These are phyloP conservation scores for Columba guinea DNA, from an alignment of 2,797 vertebrate species.

Conservation along the genomic window DNA sequence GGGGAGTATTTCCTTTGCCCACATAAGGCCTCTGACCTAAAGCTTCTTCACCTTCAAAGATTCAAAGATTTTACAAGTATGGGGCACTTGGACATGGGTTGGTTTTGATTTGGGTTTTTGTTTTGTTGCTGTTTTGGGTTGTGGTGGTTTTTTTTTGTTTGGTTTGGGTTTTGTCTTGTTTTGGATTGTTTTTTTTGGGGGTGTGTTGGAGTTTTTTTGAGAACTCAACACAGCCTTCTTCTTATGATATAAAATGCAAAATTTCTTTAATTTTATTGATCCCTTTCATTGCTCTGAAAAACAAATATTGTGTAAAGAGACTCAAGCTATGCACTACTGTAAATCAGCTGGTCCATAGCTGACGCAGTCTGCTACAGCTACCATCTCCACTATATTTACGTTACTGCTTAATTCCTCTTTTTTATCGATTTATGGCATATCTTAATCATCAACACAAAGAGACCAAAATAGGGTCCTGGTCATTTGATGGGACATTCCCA, in stretches of 20 bases:
- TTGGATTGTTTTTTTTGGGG: neutral
- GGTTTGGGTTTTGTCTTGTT: neutral
- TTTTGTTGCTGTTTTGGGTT: rapidly evolving
- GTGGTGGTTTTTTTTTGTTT: no score
- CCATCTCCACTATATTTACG: neutral
- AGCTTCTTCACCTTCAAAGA: neutral
- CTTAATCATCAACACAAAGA: conserved; percentile 14
- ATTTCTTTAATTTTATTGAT: neutral
- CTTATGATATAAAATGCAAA: neutral
- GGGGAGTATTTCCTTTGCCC: neutral
- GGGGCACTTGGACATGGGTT: neutral
- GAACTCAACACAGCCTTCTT: neutral
- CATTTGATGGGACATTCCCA: neutral
- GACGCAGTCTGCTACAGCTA: neutral
- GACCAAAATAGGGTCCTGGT: neutral
- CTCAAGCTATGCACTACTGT: neutral
- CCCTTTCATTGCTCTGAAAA: neutral
- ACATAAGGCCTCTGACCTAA: neutral
- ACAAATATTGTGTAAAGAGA: neutral
- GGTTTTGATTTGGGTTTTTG: neutral
- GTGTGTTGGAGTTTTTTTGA: neutral
- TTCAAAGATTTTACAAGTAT: neutral
- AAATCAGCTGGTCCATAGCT: neutral
- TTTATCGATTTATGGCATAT: neutral
- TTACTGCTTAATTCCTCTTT: neutral